These are phyloP conservation scores for Rutpela maculata DNA, from an alignment of 2,888 invertebrate species.

Conservation along the genomic window DNA sequence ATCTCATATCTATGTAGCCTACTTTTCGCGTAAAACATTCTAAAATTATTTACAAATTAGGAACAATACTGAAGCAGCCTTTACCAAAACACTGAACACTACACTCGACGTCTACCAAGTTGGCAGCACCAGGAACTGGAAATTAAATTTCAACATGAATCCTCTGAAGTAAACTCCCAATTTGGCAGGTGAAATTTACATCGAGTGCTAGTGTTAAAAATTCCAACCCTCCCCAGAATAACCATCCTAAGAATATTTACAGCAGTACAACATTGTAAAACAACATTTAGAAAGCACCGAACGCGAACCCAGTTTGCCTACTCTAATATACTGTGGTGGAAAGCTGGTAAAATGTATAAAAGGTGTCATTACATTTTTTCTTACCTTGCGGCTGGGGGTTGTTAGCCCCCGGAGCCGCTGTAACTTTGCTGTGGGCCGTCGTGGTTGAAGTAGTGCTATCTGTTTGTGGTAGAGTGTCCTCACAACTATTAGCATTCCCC, in stretches of 20 bases:
- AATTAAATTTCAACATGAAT: too few relatives aligned
- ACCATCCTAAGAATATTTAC: neutral
- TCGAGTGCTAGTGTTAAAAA: too few relatives aligned
- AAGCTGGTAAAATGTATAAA: constrained; percentile 53
- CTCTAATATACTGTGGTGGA: constrained; percentile 35
- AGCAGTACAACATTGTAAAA: neutral
- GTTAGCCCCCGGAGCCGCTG: constrained; percentile 86
- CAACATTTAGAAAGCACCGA: neutral
- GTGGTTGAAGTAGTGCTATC: constrained; percentile 79
- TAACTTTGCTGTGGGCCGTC: constrained; percentile 89
- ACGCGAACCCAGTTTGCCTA: neutral
- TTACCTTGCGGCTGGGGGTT: constrained; percentile 80
- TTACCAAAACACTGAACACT: too few relatives aligned
- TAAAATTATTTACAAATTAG: too few relatives aligned
- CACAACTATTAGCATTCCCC: constrained; percentile 79
- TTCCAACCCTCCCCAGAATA: too few relatives aligned
- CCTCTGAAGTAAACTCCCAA: too few relatives aligned
- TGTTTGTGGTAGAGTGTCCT: constrained; percentile 70
- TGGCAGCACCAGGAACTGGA: too few relatives aligned
- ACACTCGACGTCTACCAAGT: too few relatives aligned
- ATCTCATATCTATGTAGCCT: too few relatives aligned
- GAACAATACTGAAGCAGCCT: too few relatives aligned
- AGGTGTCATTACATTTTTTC: constrained; percentile 70
- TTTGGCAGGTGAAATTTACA: too few relatives aligned
- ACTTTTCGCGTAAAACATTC: too few relatives aligned